These are phyloP conservation scores for Limonius californicus DNA, from an alignment of 1,140 invertebrate species.

Conservation along the genomic window DNA sequence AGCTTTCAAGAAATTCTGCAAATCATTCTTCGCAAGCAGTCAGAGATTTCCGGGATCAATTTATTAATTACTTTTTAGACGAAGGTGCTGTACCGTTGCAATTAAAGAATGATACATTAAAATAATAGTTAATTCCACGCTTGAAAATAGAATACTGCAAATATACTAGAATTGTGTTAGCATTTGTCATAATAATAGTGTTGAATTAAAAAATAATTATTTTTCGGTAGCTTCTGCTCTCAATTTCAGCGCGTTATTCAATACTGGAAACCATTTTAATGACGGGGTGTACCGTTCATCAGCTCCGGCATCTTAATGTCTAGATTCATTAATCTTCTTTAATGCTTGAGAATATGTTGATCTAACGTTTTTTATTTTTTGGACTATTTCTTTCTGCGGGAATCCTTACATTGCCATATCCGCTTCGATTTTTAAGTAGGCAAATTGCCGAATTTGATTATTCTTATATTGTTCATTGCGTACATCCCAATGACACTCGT, in stretches of 20 bases:
- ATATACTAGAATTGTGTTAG: too few relatives aligned
- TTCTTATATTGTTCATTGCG: not conserved
- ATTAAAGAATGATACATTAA: not conserved
- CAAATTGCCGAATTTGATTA: not conserved
- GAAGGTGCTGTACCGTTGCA: constrained; percentile 16
- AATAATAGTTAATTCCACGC: not conserved
- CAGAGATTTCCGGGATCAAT: constrained; percentile 14
- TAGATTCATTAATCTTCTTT: not conserved
- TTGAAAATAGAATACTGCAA: too few relatives aligned
- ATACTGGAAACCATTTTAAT: constrained; percentile 13
- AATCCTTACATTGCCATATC: not conserved
- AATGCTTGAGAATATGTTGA: constrained; percentile 5
- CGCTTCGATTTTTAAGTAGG: not conserved
- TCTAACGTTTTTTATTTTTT: constrained; percentile 10
- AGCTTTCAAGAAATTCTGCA: constrained; percentile 5
- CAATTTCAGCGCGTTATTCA: constrained; percentile 13
- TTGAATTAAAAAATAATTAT: not conserved
- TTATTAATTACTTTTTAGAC: constrained; percentile 20
- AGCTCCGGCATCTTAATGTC: not conserved
- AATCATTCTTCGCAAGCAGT: constrained; percentile 21
- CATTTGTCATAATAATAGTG: too few relatives aligned
- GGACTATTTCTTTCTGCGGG: not conserved
- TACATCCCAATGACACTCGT: not conserved
- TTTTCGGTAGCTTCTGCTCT: constrained; percentile 5
- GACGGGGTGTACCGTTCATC: not conserved